phyloP scores from a whole-genome alignment of 1,140 invertebrate genomes.

The Cotesia typhae region DNA sequence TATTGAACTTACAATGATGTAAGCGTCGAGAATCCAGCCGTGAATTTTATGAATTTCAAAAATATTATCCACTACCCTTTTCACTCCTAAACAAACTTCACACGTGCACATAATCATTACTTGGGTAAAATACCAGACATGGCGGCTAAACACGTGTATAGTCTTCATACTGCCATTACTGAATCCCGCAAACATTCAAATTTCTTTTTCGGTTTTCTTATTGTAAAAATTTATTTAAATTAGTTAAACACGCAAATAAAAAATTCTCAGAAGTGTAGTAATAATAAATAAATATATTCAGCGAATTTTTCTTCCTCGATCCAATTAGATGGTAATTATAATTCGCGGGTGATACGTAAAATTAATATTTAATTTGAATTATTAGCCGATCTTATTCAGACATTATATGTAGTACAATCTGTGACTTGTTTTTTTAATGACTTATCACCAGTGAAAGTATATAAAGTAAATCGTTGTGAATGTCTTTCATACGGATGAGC shows the following conservation, averaged over 20 bases:
- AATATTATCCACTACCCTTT: conserved; percentile 48
- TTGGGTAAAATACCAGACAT: conserved; percentile 12
- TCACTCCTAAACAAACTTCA: conserved; percentile 45
- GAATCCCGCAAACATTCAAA: conserved; percentile 13
- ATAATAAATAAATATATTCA: conserved; percentile 3
- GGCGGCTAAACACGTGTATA: background rate
- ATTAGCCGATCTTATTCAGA: background rate
- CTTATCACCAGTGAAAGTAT: conserved; percentile 37
- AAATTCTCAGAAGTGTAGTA: too few relatives aligned
- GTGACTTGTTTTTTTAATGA: conserved; percentile 30
- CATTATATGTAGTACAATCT: conserved; percentile 2
- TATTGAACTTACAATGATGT: conserved; percentile 56
- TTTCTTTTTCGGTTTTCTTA: background rate
- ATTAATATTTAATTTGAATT: conserved; percentile 1
- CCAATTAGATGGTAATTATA: too few relatives aligned
- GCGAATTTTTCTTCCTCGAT: too few relatives aligned
- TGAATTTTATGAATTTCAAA: conserved; percentile 52
- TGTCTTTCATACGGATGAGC: conserved; percentile 36
- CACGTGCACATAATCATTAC: conserved; percentile 48
- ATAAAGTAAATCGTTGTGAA: conserved; percentile 35
- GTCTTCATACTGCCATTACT: background rate
- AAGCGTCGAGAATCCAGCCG: conserved; percentile 59
- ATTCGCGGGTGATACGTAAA: background rate
- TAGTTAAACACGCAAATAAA: background rate
- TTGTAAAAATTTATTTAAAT: background rate